Percentiles rank a stretch among this genome's conserved stretches.
Evolutionary conservation across 1,140 invertebrate genomes (phyloP).

Genomic region (Bradynema listronoti): DNA sequence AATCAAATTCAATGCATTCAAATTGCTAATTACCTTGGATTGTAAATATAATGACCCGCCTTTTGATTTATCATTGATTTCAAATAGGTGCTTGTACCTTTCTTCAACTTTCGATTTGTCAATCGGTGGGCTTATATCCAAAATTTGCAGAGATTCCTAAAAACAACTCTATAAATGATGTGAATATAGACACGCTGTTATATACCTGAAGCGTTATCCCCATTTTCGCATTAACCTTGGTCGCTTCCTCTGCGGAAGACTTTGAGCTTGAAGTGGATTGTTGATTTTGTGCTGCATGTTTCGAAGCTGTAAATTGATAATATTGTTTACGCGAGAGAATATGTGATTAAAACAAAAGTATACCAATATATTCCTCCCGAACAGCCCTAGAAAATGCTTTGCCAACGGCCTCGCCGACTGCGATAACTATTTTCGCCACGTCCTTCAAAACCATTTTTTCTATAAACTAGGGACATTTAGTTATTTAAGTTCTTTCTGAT

Average conservation of each 20-base stretch:
- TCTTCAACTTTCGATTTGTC: constrained; percentile 4
- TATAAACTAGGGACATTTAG: no score
- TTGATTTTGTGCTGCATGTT: constrained; percentile 7
- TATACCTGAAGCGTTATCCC: not conserved
- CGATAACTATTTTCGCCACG: constrained; percentile 1
- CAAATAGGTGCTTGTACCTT: no score
- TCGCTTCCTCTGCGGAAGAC: not conserved
- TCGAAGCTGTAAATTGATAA: not conserved
- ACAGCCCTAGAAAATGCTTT: not conserved
- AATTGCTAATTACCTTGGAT: no score
- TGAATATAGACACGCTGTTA: not conserved
- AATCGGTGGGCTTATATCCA: not conserved
- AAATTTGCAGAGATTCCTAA: constrained; percentile 5
- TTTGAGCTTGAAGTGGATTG: not conserved
- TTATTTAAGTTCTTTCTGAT: no score
- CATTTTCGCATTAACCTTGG: not conserved
- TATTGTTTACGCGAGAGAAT: not conserved
- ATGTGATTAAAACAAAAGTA: not conserved
- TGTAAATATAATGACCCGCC: no score
- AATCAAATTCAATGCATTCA: no score
- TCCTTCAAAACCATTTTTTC: constrained; percentile 1
- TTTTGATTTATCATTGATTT: no score
- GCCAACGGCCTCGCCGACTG: constrained; percentile 1
- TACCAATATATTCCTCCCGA: not conserved
- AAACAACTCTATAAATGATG: not conserved